Base-by-base conservation (phyloP, 2,888 invertebrate species). In the Hemithea aestivaria region DNA sequence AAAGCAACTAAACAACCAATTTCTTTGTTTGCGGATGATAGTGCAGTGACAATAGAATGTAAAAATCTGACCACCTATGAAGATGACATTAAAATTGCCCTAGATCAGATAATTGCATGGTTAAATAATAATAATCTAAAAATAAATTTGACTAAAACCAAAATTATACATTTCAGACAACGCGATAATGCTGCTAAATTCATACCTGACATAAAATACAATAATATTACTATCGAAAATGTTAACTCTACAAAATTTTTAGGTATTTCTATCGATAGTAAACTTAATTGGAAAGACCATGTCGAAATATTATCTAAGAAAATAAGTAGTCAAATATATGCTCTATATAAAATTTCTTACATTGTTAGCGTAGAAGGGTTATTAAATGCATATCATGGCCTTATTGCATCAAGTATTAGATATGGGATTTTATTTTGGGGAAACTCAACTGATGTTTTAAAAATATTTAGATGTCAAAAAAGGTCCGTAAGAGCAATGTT, bases 301-400 rank as follows among this genome's bases (percentile, higher is more conserved):
- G 7, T 20, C 1, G 20, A 20, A 9, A 4, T 9, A 4, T 5
- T 29, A 21, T 21, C 10, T 8, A 22, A 30, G 7, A 27, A 10
- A 27, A 21, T 31, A 7, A 26, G 32, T 23, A 29, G 8, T n/a
- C 10, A 11, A 3, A 5, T 25, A n/a, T 39, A 33, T 12, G 29
- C 25, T 3, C 10, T 39, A 8, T 20, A 20, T 24, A 39, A 24
- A 25, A 10, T 39, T 2, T 24, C 24, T 1, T 20, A 9, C 6
- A 12, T 25, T 4, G 16, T 39, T 9, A 37, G 22, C 11, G 7
- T 7, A 10, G 33, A 28, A 11, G 32, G 20, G n/a, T 10, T 39
- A 9, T 7, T 39, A 10, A 28, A 16, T 7, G 33, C 38, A 20
- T 39, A 39, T 26, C 22, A 33, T 16, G 33, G 33, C 2, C 3